Percentiles rank a stretch among this genome's conserved stretches.
These are phyloP conservation scores for Microplitis deprimator DNA, from an alignment of 2,888 invertebrate species.

Conservation along the genomic window DNA sequence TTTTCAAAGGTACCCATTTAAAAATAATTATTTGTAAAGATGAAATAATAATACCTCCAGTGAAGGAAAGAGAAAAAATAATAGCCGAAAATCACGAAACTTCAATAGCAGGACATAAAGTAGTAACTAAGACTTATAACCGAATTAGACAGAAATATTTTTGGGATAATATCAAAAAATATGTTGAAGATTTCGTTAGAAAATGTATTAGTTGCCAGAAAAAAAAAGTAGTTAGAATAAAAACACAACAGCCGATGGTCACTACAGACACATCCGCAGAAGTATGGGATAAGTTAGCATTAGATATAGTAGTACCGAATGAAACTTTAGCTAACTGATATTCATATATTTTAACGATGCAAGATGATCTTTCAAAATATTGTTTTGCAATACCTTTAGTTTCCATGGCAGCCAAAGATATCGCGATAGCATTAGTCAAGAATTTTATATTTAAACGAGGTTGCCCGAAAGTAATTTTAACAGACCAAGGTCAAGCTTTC, in stretches of 20 bases:
- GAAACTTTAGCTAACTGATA: slow-evolving; percentile 32
- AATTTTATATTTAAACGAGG: slow-evolving; percentile 32
- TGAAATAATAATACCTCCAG: slow-evolving; percentile 28
- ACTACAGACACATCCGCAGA: slow-evolving; percentile 46
- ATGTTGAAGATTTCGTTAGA: slow-evolving; percentile 43
- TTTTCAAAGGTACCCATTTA: slow-evolving; percentile 18
- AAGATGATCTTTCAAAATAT: slow-evolving; percentile 41
- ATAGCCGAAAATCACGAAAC: slow-evolving; percentile 33
- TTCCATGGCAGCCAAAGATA: slow-evolving; percentile 3
- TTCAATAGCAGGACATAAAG: slow-evolving; percentile 37
- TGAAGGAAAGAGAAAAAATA: slow-evolving; percentile 9
- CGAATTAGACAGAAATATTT: slow-evolving; percentile 10
- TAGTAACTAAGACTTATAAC: slow-evolving; percentile 28
- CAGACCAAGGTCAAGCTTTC: slow-evolving; percentile 41
- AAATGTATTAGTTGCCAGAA: slow-evolving; percentile 46
- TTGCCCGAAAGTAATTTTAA: slow-evolving; percentile 30
- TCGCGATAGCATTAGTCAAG: slow-evolving; percentile 29
- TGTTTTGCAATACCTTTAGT: slow-evolving; percentile 35
- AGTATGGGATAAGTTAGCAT: slow-evolving; percentile 41
- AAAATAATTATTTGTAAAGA: slow-evolving; percentile 35
- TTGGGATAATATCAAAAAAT: slow-evolving; percentile 34
- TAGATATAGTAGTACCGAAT: slow-evolving; percentile 51
- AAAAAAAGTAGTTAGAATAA: slow-evolving; percentile 47
- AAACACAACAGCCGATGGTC: slow-evolving; percentile 43
- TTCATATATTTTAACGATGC: slow-evolving; percentile 39